Conservation (phyloP, 2,797 vertebrate species). For the Hipposideros larvatus region DNA sequence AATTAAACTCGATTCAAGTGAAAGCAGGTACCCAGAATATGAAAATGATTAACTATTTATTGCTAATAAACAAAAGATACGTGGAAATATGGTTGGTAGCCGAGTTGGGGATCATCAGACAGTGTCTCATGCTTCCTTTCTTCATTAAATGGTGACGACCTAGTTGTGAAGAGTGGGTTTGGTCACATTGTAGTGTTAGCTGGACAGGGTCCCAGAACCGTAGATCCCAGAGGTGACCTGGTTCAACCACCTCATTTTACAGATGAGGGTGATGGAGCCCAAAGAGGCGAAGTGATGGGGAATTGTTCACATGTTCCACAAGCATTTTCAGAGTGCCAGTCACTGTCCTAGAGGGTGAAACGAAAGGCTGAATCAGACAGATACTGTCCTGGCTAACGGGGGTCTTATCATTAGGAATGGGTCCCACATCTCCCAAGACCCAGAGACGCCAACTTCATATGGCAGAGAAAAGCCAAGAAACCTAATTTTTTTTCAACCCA, state of each 20-base stretch:
- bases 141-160: neutral
- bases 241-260: neutral
- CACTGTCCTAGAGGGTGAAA: neutral
- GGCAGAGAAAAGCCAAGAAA: neutral
- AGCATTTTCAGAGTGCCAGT: neutral
- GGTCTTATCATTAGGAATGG: neutral
- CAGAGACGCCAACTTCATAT: too few relatives aligned
- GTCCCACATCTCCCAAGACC: neutral
- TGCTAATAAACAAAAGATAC: constrained; percentile 20
- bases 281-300: neutral
- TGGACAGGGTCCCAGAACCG: neutral
- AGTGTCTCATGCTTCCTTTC: neutral
- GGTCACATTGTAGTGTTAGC: neutral
- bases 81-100: neutral
- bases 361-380: neutral
- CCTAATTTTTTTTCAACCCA: neutral
- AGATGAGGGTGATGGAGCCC: neutral
- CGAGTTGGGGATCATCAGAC: neutral
- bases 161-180: neutral
- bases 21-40: constrained; percentile 68
- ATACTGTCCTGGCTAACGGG: neutral
- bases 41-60: constrained; percentile 69
- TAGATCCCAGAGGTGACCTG: neutral
- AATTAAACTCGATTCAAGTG: constrained; percentile 77
- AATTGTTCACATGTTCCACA: neutral